Conservation (phyloP, 2,113 vertebrate genomes). For the Microcebus tavaratra region DNA sequence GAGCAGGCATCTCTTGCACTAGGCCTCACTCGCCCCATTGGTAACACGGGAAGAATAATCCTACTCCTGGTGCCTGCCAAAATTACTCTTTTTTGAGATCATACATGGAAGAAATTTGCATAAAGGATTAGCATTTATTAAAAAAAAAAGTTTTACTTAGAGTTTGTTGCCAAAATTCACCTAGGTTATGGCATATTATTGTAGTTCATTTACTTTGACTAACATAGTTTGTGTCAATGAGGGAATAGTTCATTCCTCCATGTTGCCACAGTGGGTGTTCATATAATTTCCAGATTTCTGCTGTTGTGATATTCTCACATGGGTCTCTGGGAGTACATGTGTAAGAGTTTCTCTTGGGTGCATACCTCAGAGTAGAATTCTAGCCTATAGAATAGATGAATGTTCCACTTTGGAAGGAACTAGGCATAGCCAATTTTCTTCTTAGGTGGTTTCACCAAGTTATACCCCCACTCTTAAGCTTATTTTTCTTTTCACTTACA, state of each 20-base stretch:
- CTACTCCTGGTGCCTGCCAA: no score
- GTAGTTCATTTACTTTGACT: slow-evolving; percentile 52
- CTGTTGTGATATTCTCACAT: neutral
- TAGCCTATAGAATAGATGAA: neutral
- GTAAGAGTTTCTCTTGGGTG: neutral
- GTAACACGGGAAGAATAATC: no score
- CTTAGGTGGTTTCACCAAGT: neutral
- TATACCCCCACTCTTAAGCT: neutral
- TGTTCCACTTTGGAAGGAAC: neutral
- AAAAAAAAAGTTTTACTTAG: neutral
- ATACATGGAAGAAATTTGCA: no score
- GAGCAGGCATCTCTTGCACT: no score
- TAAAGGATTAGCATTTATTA: no score
- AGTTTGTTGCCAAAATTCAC: neutral
- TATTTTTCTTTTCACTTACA: neutral
- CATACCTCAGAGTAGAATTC: neutral
- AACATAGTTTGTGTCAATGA: neutral
- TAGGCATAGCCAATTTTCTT: neutral
- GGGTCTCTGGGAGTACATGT: neutral
- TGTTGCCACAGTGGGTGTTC: neutral
- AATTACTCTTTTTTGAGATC: no score
- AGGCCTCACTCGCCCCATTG: no score
- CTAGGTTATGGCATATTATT: neutral
- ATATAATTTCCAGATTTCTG: neutral
- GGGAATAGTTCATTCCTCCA: slow-evolving; percentile 6